These are phyloP conservation scores for Orthonevra nobilis DNA, from an alignment of 2,888 invertebrate species.

Conservation along the genomic window DNA sequence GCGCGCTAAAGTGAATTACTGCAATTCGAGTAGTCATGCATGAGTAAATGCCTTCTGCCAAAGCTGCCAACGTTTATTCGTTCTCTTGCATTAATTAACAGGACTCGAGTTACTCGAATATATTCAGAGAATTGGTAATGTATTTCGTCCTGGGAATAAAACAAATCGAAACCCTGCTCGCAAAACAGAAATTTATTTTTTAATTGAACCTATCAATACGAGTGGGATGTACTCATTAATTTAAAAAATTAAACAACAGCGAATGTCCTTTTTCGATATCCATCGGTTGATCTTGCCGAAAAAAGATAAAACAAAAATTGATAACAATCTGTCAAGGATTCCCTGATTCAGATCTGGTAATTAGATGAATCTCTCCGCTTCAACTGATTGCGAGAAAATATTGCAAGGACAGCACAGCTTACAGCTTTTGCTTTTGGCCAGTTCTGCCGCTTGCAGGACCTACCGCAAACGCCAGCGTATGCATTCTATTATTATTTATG, in stretches of 20 bases:
- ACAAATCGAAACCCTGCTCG: constrained; percentile 45
- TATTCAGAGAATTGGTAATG: constrained; percentile 6
- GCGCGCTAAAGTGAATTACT: constrained; percentile 29
- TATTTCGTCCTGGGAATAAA: constrained; percentile 4
- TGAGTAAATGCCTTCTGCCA: constrained; percentile 21
- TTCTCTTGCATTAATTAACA: constrained; percentile 40
- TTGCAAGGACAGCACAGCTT: constrained; percentile 8
- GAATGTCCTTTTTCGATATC: constrained; percentile 6
- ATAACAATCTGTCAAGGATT: no score
- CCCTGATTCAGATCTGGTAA: constrained; percentile 17
- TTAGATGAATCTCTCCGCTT: constrained; percentile 17
- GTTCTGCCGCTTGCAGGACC: neutral
- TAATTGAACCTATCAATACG: constrained; percentile 58
- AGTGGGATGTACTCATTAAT: constrained; percentile 33
- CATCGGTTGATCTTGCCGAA: no score
- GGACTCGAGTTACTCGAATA: constrained; percentile 7
- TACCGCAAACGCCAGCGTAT: constrained; percentile 16
- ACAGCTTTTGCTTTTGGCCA: no score
- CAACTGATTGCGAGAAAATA: neutral
- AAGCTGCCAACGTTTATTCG: constrained; percentile 15
- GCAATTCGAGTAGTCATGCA: constrained; percentile 34
- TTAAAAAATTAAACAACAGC: no score
- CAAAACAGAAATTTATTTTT: constrained; percentile 44
- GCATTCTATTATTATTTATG: constrained; percentile 60
- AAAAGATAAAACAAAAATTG: no score